Percentiles rank a stretch among this genome's conserved stretches.
Evolutionary conservation across 2,888 invertebrate genomes (phyloP).

Genomic region (Cryptocheilus praepositus): DNA sequence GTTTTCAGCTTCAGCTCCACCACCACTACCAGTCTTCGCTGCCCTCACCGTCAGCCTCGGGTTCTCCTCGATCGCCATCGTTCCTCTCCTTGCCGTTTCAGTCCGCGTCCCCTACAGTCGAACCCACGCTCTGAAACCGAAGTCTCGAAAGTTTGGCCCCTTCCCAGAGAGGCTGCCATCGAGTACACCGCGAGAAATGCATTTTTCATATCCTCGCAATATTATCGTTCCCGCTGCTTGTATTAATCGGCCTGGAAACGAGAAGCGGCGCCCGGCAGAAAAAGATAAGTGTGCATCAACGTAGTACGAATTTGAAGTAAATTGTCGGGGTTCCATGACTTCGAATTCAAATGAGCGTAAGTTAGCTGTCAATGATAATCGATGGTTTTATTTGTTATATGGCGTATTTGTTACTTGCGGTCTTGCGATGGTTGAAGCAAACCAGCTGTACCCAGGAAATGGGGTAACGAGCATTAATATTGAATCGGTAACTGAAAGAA

Average conservation of each 20-base stretch:
- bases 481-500: too few species aligned
- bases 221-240: slow-evolving; percentile 58
- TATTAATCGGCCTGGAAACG: slow-evolving; percentile 58
- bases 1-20: slow-evolving; percentile 18
- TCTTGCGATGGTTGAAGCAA: too few species aligned
- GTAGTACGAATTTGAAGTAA: slow-evolving; percentile 27
- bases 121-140: slow-evolving; percentile 50
- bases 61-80: slow-evolving; percentile 19
- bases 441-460: too few species aligned
- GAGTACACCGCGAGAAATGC: slow-evolving; percentile 60
- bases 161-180: slow-evolving; percentile 50
- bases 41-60: slow-evolving; percentile 5
- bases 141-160: slow-evolving; percentile 65
- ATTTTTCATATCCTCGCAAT: slow-evolving; percentile 65
- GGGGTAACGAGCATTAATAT: too few species aligned
- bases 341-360: too few species aligned
- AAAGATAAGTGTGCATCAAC: slow-evolving; percentile 26
- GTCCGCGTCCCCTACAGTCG: slow-evolving; percentile 28
- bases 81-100: slow-evolving; percentile 15
- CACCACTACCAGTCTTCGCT: slow-evolving; percentile 7
- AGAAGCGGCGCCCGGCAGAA: background rate
- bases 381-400: too few species aligned
- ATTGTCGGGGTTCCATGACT: slow-evolving; percentile 14
- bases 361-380: too few species aligned
- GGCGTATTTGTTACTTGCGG: too few species aligned